Evolutionary conservation across 2,797 vertebrate genomes (phyloP), one percentile per base, ranked within the genome.

Genomic region (Jordanella pulchra): DNA sequence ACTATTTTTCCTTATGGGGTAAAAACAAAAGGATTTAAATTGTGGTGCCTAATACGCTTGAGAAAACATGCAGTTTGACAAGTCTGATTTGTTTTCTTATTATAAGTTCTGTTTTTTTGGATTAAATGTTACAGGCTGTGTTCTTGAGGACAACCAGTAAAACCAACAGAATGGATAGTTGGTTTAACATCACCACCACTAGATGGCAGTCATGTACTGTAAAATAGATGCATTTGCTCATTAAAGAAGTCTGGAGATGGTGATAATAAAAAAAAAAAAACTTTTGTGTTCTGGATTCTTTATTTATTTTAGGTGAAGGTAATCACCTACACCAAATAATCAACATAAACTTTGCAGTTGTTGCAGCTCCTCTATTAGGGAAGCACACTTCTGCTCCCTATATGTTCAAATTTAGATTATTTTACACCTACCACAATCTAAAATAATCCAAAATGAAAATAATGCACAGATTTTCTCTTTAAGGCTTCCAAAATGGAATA

Each of bases 181-280:
- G 7, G 15, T 60, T 65, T 54, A 0, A 0, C 28, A 17, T 75
- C 7, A 3, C 42, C 3, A 55, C 78, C 84, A 71, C 14, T 65
- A 87, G 86, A 44, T 82, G 83, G 72, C 76, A 82, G 78, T 70
- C 72, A n/a, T 63, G 58, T 17, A 27, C 27, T 1, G 53, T 27
- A 7, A 0, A 1, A 44, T 15, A 25, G 12, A 48, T 12, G 4
- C 3, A 11, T 27, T 25, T 25, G 17, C 3, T 17, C 27, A 17
- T 12, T 7, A 35, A 61, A 55, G 71, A 32, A 72, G 7, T 51
- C 85, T 77, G 63, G 3, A 4, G 45, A 66, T 35, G 1, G 10
- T 58, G 21, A 45, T 9, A 30, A 35, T 17, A 35, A 3, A 11
- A 45, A 35, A 3, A 11, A 45, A 58, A 39, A 39, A 39, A 58